phyloP scores from a whole-genome alignment of 2,888 invertebrate species.

The Nezara viridula region DNA sequence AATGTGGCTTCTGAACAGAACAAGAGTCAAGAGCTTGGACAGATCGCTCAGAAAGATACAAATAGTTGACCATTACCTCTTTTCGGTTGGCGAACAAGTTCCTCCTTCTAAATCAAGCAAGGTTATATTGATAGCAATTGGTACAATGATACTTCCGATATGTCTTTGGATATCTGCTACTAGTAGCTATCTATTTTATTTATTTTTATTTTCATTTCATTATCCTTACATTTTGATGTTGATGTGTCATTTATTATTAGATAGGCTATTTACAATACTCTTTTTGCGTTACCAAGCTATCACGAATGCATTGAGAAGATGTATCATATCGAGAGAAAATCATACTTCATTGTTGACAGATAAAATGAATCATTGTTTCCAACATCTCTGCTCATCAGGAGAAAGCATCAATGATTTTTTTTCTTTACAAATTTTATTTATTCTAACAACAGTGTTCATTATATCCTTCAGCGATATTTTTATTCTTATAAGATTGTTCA shows the following conservation, averaged over 20 bases:
- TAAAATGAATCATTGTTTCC: background rate
- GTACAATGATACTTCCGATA: background rate
- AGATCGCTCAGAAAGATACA: background rate
- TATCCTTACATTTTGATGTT: background rate
- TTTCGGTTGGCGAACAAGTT: background rate
- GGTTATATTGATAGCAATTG: background rate
- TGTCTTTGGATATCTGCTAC: background rate
- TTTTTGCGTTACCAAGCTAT: background rate
- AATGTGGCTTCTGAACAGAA: background rate
- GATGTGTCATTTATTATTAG: background rate
- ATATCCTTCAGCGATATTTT: background rate
- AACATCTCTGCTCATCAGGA: background rate
- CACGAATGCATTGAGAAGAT: background rate
- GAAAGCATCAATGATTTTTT: background rate
- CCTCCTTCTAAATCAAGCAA: background rate
- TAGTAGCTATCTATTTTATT: fast-evolving
- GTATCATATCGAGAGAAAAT: background rate
- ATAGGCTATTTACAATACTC: background rate
- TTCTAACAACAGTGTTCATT: background rate
- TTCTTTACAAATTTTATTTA: background rate
- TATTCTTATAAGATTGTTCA: background rate
- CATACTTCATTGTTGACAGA: background rate
- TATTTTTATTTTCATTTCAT: background rate
- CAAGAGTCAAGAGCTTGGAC: background rate
- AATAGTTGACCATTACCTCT: background rate